Evolutionary conservation across 2,113 vertebrate genomes (phyloP).

Genomic region (Planiliza haematocheilus): DNA sequence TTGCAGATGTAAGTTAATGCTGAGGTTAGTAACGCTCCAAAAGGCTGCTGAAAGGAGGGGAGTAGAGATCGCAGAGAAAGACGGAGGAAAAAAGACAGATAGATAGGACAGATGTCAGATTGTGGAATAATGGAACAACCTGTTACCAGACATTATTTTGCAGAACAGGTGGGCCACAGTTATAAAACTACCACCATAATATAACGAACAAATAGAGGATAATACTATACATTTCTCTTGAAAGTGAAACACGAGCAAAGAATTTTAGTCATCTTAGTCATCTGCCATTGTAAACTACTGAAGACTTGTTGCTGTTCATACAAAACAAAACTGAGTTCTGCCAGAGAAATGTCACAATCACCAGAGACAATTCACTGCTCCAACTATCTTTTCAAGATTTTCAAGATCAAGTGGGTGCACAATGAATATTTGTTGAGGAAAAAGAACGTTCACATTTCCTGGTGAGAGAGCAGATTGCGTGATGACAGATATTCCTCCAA

Average conservation of each 20-base stretch:
- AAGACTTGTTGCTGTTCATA: background rate
- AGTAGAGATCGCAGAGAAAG: background rate
- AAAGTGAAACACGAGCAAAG: background rate
- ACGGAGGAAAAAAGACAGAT: background rate
- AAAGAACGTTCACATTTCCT: no score
- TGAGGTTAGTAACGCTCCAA: constrained; percentile 36
- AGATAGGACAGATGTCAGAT: background rate
- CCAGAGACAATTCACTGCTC: background rate
- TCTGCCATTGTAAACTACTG: background rate
- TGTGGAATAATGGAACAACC: background rate
- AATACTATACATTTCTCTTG: background rate
- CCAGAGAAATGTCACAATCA: background rate
- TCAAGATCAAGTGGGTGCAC: no score
- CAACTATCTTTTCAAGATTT: background rate
- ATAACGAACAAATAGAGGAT: background rate
- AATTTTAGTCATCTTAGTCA: no score
- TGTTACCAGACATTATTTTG: background rate
- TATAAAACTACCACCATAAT: background rate
- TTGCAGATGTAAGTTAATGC: constrained; percentile 49
- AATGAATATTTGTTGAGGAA: no score
- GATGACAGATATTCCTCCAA: no score
- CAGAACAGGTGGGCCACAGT: background rate
- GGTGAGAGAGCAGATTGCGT: no score
- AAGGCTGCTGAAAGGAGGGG: constrained; percentile 5
- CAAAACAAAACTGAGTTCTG: background rate